Evolutionary conservation across 1,140 invertebrate species (phyloP).

Genomic region (Mycetomoellerius zeteki): DNA sequence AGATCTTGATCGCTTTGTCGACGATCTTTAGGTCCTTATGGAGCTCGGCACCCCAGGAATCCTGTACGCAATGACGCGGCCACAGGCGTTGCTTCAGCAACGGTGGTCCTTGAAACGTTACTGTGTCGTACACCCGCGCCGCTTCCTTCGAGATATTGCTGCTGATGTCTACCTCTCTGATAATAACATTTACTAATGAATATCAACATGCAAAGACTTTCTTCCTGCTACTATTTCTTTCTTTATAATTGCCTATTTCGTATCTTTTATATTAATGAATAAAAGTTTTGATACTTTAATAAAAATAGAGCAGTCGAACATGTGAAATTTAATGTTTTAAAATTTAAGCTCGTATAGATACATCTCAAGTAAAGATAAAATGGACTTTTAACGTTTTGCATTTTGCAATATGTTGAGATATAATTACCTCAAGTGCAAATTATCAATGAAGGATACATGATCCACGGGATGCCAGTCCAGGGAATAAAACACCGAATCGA

Average conservation of each 20-base stretch:
- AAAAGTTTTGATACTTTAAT: neutral
- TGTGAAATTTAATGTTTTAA: neutral
- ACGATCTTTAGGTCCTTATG: slow-evolving; percentile 95
- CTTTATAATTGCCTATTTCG: neutral
- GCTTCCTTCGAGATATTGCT: slow-evolving; percentile 88
- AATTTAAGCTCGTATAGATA: neutral
- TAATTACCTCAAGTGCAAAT: slow-evolving; percentile 89
- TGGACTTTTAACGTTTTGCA: neutral
- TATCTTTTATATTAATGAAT: neutral
- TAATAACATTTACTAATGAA: slow-evolving; percentile 4
- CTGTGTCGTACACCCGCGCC: slow-evolving; percentile 95
- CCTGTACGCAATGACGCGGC: slow-evolving; percentile 98
- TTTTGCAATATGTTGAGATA: neutral
- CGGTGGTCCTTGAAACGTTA: slow-evolving; percentile 95
- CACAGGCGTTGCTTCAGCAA: slow-evolving; percentile 95
- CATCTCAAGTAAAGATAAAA: neutral
- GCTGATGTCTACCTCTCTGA: slow-evolving; percentile 82
- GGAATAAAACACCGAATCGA: slow-evolving; percentile 98
- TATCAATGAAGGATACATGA: slow-evolving; percentile 99
- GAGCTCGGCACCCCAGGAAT: slow-evolving; percentile 97
- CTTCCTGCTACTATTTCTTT: neutral
- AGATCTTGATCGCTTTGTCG: slow-evolving; percentile 93
- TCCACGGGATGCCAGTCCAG: slow-evolving; percentile 98
- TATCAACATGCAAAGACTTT: neutral
- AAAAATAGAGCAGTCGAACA: neutral